Evolutionary conservation across 2,113 vertebrate genomes (phyloP), one percentile per base, ranked within the genome.

Genomic region (Alligator sinensis): DNA sequence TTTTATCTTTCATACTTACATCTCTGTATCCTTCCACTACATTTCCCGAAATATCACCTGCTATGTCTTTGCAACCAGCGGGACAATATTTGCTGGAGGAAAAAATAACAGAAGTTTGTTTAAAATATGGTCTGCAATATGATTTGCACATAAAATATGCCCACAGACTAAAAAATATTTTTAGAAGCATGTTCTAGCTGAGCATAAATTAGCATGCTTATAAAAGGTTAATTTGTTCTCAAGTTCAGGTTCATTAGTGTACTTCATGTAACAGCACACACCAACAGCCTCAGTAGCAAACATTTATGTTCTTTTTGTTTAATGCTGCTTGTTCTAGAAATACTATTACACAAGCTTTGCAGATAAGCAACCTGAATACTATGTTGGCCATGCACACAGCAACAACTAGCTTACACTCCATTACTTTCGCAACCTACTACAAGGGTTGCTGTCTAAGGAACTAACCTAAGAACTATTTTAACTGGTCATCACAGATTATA

Each of bases 31-130:
- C 99, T 94, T 98, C 97, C 75, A 95, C 95, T 47, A 98, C 61
- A 90, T 99, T 98, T 72, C 99, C 99, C 75, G 98, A 98, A 92
- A 99, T 96, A 72, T 98, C 98, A 61, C 98, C 99, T 80, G 96
- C 96, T 94, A 98, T 60, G 28, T 98, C 98, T 97, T 96, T 98
- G 97, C 99, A 99, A 92, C 99, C 98, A 97, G 98, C 98, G 59
- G 99, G 99, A 97, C 99, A 99, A 94, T 98, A 99, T 94, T 98
- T 99, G 96, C 99, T 99, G 81, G 6, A 94, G 88, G 90, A 89
- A 95, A 84, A 91, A 81, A 90, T 77, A 93, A 68, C 54, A 89
- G 68, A 55, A 75, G 76, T 74, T 82, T 87, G 75, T 75, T 93
- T 93, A 91, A 88, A 76, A 76, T 11, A 57, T 1, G 60, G 77